Conservation (phyloP, 2,797 vertebrate genomes). For the Girardinus metallicus region DNA sequence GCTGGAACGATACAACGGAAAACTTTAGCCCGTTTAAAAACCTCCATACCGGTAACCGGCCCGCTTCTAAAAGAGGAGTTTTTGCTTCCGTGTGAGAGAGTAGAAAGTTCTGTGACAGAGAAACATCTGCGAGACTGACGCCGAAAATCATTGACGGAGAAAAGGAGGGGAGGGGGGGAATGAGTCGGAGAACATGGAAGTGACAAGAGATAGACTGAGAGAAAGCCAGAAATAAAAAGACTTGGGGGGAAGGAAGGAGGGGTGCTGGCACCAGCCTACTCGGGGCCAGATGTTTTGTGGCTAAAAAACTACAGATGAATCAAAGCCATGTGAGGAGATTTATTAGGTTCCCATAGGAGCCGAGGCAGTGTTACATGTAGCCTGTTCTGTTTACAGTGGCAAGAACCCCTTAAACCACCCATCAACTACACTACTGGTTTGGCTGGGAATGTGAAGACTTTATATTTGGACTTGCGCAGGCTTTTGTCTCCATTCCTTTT, state of each 20-base stretch:
- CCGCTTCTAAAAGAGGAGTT: not conserved
- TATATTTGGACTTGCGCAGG: slow-evolving; percentile 81
- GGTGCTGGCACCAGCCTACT: slow-evolving; percentile 76
- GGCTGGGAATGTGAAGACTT: slow-evolving; percentile 81
- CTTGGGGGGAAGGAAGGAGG: slow-evolving; percentile 44
- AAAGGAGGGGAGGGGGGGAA: slow-evolving; percentile 41
- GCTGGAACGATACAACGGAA: not conserved
- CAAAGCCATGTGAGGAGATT: slow-evolving; percentile 85
- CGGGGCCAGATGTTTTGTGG: slow-evolving; percentile 84
- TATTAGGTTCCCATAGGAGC: slow-evolving; percentile 83
- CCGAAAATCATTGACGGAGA: slow-evolving; percentile 57
- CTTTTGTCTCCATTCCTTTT: slow-evolving; percentile 75
- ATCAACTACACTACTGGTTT: slow-evolving; percentile 82
- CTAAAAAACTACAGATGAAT: slow-evolving; percentile 83
- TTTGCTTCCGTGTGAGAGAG: slow-evolving; percentile 21
- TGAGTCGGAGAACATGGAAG: slow-evolving; percentile 70
- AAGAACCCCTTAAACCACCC: slow-evolving; percentile 81
- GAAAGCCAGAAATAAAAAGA: slow-evolving; percentile 57
- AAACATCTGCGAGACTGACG: slow-evolving; percentile 65
- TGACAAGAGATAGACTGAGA: slow-evolving; percentile 62
- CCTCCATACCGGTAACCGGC: not conserved
- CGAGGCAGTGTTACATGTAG: slow-evolving; percentile 80
- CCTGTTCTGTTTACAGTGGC: slow-evolving; percentile 82
- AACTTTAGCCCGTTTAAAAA: not conserved
- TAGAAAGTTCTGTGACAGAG: slow-evolving; percentile 52